Conservation (phyloP, 2,888 invertebrate species). For the Xestia c-nigrum region DNA sequence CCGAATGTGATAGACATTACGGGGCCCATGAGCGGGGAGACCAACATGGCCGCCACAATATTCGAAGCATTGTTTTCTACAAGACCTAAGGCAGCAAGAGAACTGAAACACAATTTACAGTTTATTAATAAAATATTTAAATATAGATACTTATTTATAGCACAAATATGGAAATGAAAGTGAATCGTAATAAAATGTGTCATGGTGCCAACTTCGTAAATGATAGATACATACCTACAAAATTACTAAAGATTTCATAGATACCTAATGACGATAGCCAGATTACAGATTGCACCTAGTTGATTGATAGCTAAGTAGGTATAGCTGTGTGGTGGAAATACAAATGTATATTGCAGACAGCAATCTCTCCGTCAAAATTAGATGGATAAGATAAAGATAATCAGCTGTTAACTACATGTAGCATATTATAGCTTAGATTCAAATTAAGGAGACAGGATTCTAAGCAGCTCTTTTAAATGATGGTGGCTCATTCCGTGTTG, state of each 20-base stretch:
- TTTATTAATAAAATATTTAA: not conserved
- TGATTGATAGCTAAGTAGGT: not conserved
- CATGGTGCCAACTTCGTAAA: conserved; percentile 9
- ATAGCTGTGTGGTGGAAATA: not conserved
- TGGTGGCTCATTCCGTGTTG: not conserved
- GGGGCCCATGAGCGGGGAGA: conserved; percentile 95
- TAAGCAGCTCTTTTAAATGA: not conserved
- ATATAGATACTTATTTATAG: not conserved
- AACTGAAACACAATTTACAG: conserved; percentile 87
- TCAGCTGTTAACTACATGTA: not conserved
- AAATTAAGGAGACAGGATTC: not conserved
- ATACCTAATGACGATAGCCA: not conserved
- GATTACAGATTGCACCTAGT: not conserved
- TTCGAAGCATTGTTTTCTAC: conserved; percentile 96
- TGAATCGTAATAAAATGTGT: not conserved
- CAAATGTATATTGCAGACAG: not conserved
- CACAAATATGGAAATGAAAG: not conserved
- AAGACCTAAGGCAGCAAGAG: conserved; percentile 95
- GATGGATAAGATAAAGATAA: not conserved
- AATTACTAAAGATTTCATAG: not conserved
- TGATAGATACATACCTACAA: not conserved
- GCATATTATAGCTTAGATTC: not conserved
- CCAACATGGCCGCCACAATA: conserved; percentile 94
- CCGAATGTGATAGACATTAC: conserved; percentile 97
- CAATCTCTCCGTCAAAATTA: not conserved